A percentile compares a stretch with the other conserved stretches of the same genome.
phyloP scores from a whole-genome alignment of 2,113 vertebrate genomes.

The Phasianus colchicus region DNA sequence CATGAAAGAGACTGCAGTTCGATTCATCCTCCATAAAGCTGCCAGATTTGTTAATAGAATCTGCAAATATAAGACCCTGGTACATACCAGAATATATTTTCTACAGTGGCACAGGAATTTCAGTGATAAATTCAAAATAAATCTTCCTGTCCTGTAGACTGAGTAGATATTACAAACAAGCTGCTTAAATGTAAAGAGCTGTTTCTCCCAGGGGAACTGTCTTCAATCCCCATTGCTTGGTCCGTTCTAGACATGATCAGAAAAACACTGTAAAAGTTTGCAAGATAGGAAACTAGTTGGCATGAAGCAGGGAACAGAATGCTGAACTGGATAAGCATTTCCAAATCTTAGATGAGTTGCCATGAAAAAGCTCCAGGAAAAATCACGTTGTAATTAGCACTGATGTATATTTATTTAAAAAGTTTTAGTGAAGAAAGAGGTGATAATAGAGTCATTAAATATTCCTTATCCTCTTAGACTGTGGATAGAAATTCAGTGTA shows the following conservation, averaged over 20 bases:
- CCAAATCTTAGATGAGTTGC: neutral
- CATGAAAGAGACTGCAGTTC: neutral
- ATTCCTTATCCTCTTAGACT: neutral
- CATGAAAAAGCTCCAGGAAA: neutral
- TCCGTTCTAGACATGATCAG: rapidly evolving
- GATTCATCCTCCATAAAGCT: slow-evolving; percentile 39
- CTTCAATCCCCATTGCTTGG: neutral
- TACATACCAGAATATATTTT: neutral
- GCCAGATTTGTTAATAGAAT: slow-evolving; percentile 25
- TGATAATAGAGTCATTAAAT: neutral
- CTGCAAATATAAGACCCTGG: slow-evolving; percentile 12
- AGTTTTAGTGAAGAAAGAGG: neutral
- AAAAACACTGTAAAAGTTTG: neutral
- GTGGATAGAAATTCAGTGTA: neutral
- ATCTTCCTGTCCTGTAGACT: neutral
- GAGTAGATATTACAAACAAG: neutral
- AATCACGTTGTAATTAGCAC: neutral
- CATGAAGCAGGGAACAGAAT: neutral
- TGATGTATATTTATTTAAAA: neutral
- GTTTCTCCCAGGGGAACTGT: neutral
- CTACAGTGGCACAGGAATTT: neutral
- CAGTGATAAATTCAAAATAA: slow-evolving; percentile 15
- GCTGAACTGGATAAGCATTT: neutral
- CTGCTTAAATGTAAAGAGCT: neutral
- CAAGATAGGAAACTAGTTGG: neutral